Evolutionary conservation across 2,113 vertebrate genomes (phyloP), one percentile per base, ranked within the genome.

Genomic region (Pelusios castaneus): DNA sequence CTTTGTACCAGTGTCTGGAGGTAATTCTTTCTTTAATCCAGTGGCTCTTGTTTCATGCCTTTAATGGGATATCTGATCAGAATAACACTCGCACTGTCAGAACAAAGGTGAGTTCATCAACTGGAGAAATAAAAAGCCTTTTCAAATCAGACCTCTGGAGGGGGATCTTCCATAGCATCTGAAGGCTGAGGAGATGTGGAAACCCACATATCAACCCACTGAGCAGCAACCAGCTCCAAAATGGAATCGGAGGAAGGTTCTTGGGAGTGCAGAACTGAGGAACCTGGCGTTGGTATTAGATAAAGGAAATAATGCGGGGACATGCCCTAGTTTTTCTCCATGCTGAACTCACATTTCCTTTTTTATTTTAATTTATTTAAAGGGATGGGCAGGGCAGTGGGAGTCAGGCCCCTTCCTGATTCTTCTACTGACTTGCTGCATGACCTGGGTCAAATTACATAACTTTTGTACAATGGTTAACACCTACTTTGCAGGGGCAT

Each of bases 231-330:
- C 56, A 94, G 52, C 17, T 94, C 31, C 29, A 34, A 14, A 3
- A 3, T 73, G 54, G 87, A 89, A 82, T 1, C 0, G 49, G 25
- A 95, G 17, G 41, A 17, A 63, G 54, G 75, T 3, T 0, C 16
- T 55, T 56, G 4, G 24, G 38, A 60, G 24, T 45, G 73, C 73
- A 14, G 17, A 45, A 1, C 0, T 0, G 73, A 60, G 16, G 60
- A 78, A 1, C 80, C 89, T 54, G 84, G 45, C 77, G 2, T 45
- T 83, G 24, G 9, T 81, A 54, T 90, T 10, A 9, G 17, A 81
- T 22, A 17, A 8, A 29, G 12, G 21, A 83, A 6, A 54, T 22
- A 80, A 34, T 49, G 88, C 41, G 27, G 84, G 17, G 56, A 2
- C 2, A 25, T 79, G 47, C 1, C 24, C 19, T 93, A 22, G 4